These are phyloP conservation scores for Larimichthys polyactis DNA, from an alignment of 2,113 vertebrate genomes.

Conservation along the genomic window DNA sequence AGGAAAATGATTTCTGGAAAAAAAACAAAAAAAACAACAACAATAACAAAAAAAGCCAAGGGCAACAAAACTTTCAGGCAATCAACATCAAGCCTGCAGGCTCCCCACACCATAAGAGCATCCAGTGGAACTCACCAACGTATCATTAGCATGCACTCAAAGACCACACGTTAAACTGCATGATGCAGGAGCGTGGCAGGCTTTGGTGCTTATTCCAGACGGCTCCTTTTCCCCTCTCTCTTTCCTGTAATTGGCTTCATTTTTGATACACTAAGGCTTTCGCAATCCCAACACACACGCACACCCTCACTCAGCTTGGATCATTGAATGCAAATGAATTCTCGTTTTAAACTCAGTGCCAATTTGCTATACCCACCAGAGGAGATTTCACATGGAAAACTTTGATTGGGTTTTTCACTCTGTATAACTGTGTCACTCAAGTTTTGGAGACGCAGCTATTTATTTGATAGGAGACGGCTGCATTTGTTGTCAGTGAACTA, in stretches of 20 bases:
- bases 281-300: slow-evolving; percentile 8
- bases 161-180: slow-evolving; percentile 1
- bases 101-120: slow-evolving; percentile 12
- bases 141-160: slow-evolving; percentile 26
- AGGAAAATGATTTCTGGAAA: slow-evolving; percentile 40
- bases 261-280: slow-evolving; percentile 37
- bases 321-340: slow-evolving; percentile 55
- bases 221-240: slow-evolving; percentile 16
- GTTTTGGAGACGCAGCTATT: slow-evolving; percentile 17
- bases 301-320: slow-evolving; percentile 24
- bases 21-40: neutral
- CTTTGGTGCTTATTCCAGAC: slow-evolving; percentile 20
- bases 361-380: slow-evolving; percentile 44
- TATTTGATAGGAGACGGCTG: slow-evolving; percentile 22
- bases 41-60: slow-evolving; percentile 6
- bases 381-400: slow-evolving; percentile 28
- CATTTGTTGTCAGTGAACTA: slow-evolving; percentile 22
- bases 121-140: slow-evolving; percentile 7
- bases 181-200: neutral
- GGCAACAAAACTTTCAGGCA: slow-evolving; percentile 44
- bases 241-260: slow-evolving; percentile 57
- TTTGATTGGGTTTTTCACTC: slow-evolving; percentile 50
- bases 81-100: slow-evolving; percentile 13
- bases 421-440: slow-evolving; percentile 36
- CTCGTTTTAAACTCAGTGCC: slow-evolving; percentile 40